These are phyloP conservation scores for Diorhabda elongata DNA, from an alignment of 1,140 invertebrate species.

Conservation along the genomic window DNA sequence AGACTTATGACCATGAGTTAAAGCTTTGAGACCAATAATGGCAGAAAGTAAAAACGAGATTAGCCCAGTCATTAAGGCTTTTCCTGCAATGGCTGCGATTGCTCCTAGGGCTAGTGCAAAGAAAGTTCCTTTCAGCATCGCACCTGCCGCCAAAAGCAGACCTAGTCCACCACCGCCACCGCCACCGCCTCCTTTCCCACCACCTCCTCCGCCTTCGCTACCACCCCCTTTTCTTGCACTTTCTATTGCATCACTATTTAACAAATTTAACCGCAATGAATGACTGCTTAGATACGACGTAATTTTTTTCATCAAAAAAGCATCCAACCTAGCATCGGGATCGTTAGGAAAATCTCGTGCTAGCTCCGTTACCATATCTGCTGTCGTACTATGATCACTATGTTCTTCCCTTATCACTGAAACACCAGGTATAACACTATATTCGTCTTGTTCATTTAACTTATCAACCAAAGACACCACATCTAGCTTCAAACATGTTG, in stretches of 20 bases:
- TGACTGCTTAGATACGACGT: constrained; percentile 68
- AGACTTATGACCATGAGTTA: constrained; percentile 64
- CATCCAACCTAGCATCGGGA: constrained; percentile 68
- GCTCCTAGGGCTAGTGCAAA: constrained; percentile 71
- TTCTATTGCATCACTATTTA: constrained; percentile 60
- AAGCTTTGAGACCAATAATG: constrained; percentile 69
- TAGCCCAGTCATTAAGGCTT: constrained; percentile 76
- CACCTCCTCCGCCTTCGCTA: constrained; percentile 52
- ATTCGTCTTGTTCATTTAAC: constrained; percentile 59
- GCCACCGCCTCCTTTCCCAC: constrained; percentile 51
- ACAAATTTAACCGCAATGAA: constrained; percentile 65
- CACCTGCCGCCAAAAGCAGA: constrained; percentile 54
- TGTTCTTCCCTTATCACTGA: constrained; percentile 65
- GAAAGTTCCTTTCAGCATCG: constrained; percentile 69
- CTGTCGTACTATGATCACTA: constrained; percentile 53
- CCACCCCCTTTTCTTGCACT: constrained; percentile 42
- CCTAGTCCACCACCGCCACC: constrained; percentile 56
- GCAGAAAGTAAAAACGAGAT: constrained; percentile 74
- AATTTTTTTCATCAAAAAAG: constrained; percentile 67
- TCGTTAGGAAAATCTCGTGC: constrained; percentile 71
- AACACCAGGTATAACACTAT: constrained; percentile 65
- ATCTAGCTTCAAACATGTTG: constrained; percentile 74
- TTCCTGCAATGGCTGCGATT: constrained; percentile 71
- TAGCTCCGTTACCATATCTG: constrained; percentile 66
- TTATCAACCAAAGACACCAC: constrained; percentile 73